These are phyloP conservation scores for Xiphophorus hellerii DNA, from an alignment of 2,113 vertebrate genomes.

Conservation along the genomic window DNA sequence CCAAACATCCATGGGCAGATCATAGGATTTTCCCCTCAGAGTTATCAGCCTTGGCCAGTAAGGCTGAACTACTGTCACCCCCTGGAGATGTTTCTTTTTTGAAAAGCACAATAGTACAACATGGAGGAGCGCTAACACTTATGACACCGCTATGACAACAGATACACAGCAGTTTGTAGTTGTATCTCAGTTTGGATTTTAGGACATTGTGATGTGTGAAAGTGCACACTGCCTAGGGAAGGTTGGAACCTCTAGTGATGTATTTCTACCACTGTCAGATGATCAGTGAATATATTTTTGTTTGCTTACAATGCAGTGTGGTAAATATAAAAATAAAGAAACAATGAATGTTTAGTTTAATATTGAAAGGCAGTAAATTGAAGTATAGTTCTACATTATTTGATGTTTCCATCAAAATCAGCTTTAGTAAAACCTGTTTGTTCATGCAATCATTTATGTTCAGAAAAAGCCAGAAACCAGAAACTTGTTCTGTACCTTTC, in stretches of 20 bases:
- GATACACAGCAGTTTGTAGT: not conserved
- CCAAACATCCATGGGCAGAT: constrained; percentile 29
- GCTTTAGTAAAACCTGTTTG: not conserved
- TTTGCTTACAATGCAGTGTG: no score
- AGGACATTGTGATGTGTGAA: not conserved
- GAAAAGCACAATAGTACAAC: constrained; percentile 25
- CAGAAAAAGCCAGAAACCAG: not conserved
- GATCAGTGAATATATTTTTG: no score
- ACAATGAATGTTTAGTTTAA: no score
- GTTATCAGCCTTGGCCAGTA: constrained; percentile 16
- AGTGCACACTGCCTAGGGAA: not conserved
- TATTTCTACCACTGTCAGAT: no score
- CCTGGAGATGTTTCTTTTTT: no score
- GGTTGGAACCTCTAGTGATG: not conserved
- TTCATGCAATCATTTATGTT: not conserved
- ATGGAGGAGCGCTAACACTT: constrained; percentile 16
- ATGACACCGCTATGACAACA: constrained; percentile 17
- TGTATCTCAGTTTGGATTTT: not conserved
- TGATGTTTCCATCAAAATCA: not conserved
- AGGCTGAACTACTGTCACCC: not conserved
- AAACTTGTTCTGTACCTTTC: constrained; percentile 79
- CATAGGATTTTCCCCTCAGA: constrained; percentile 29
- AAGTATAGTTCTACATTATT: no score
- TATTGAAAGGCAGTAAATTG: no score
- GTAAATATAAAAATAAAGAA: no score